Evolutionary conservation across 2,888 invertebrate genomes (phyloP), one percentile per base, ranked within the genome.

Genomic region (Timema cristinae): DNA sequence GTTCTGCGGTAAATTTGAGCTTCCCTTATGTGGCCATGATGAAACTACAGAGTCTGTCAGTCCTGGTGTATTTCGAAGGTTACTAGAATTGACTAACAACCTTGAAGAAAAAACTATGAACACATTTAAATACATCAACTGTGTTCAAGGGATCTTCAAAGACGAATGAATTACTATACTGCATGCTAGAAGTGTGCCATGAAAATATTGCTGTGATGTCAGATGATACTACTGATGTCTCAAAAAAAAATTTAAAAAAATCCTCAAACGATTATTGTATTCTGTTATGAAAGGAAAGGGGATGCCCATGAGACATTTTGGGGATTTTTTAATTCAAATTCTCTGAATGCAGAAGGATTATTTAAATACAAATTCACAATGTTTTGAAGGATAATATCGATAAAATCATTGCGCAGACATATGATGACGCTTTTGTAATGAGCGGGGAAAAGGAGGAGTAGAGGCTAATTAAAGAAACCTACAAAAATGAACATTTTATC

Each of bases 321-420:
- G 4, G 32, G 32, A 1, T 32, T 32, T 32, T 32, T 32, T 32
- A 32, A 4, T 32, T 32, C 32, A 32, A 32, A 32, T 32, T 32
- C 4, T n/a, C 4, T 32, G 4, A 32, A 32, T 32, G 32, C 32
- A 32, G 1, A 32, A 32, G 32, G 32, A 32, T 32, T 32, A 32
- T 32, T 32, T 32, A 32, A 32, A 32, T 32, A 32, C 16, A 16
- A 56, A 4, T 56, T 56, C 16, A 2, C 56, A 56, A 6, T 56
- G 56, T 56, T 56, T 56, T 56, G 56, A 56, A 11, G 56, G 56
- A 56, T 11, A 56, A 56, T 11, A 15, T 7, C n/a, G 56, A 56
- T 16, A 56, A 7, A 11, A 5, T 56, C 10, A 11, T 4, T 10
- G 7, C 56, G 16, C 56, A 56, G 13, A 56, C n/a, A 7, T 56